Conservation (phyloP, 2,113 vertebrate genomes). For the Nanorana parkeri region DNA sequence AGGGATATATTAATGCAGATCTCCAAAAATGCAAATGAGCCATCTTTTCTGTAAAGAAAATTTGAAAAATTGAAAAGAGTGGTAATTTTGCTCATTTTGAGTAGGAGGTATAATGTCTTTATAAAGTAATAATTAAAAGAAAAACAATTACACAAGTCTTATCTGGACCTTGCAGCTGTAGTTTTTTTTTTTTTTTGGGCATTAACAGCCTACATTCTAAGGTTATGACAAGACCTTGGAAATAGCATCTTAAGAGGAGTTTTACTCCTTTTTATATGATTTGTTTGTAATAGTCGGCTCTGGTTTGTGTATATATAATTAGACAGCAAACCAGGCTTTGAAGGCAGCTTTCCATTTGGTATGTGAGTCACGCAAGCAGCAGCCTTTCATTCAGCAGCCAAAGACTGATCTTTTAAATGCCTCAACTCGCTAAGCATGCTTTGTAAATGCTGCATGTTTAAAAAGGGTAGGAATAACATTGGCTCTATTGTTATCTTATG, state of each 20-base stretch:
- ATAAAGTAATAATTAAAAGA: conserved; percentile 80
- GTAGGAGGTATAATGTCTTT: conserved; percentile 78
- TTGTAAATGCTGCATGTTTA: conserved; percentile 75
- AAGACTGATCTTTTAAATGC: conserved; percentile 83
- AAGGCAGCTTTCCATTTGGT: conserved; percentile 81
- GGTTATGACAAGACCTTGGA: conserved; percentile 80
- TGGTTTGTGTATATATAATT: conserved; percentile 88
- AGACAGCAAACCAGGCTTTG: conserved; percentile 83
- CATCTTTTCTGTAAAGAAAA: conserved; percentile 32
- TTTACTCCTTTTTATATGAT: conserved; percentile 81
- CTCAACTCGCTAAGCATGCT: conserved; percentile 77
- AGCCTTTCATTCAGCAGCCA: conserved; percentile 80
- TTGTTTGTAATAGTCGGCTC: conserved; percentile 84
- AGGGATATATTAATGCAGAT: conserved; percentile 47
- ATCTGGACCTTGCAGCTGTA: conserved; percentile 78
- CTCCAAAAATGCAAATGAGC: conserved; percentile 57
- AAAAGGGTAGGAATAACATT: conserved; percentile 33
- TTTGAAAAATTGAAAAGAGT: conserved; percentile 58
- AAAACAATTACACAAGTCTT: conserved; percentile 77
- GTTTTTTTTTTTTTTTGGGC: conserved; percentile 65
- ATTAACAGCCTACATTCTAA: conserved; percentile 70
- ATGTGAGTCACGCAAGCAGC: conserved; percentile 81
- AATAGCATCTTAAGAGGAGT: conserved; percentile 80
- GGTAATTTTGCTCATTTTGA: conserved; percentile 70
- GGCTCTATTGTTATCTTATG: conserved; percentile 51